Percentiles rank a stretch among this genome's conserved stretches.
Evolutionary conservation across 2,888 invertebrate species (phyloP).

Genomic region (Aphrophora alni): DNA sequence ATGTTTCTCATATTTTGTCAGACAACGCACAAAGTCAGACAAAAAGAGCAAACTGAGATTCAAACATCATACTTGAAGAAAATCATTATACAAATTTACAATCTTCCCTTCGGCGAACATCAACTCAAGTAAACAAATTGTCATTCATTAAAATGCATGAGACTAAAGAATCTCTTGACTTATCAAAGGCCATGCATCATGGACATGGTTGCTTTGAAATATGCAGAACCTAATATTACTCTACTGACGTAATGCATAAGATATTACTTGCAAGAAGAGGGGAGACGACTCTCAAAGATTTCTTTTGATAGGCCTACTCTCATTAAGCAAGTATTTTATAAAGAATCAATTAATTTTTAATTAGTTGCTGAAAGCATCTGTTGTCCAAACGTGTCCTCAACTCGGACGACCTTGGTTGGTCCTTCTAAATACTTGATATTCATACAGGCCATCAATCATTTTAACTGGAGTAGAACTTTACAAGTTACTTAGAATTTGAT

Average conservation of each 20-base stretch:
- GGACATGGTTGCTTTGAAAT: background rate
- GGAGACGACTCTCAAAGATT: background rate
- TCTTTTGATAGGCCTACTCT: background rate
- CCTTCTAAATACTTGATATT: no score
- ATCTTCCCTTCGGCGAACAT: background rate
- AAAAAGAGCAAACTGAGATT: no score
- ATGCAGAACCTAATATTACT: background rate
- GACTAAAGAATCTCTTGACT: background rate
- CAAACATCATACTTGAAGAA: no score
- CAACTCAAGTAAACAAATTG: slow-evolving; percentile 7
- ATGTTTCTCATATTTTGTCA: no score
- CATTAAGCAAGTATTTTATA: background rate
- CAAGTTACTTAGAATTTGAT: no score
- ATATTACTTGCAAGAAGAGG: background rate
- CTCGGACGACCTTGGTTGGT: background rate
- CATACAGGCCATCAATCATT: background rate
- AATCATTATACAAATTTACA: no score
- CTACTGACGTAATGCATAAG: background rate
- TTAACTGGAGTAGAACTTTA: background rate
- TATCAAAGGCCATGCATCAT: background rate
- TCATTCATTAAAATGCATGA: background rate
- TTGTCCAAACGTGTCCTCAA: background rate
- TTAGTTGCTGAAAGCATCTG: background rate
- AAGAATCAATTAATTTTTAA: slow-evolving; percentile 14
- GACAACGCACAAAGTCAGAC: no score